Percentiles rank a stretch among this genome's conserved stretches.
Evolutionary conservation across 2,888 invertebrate genomes (phyloP).

Genomic region (Ormyrus rosae): DNA sequence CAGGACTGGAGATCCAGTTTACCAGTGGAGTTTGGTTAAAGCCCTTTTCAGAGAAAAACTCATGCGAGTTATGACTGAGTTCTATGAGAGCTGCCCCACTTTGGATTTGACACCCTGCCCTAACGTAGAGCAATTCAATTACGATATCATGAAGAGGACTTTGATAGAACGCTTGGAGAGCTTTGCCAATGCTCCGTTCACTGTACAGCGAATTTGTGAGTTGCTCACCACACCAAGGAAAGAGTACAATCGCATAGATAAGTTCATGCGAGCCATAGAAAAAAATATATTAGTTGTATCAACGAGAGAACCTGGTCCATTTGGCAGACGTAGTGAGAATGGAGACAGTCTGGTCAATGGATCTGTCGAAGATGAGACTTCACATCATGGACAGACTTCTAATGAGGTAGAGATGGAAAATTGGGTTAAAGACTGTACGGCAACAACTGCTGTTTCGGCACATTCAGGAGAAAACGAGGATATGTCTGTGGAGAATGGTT

Average conservation of each 20-base stretch:
- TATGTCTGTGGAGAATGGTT: slow-evolving; percentile 61
- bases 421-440: slow-evolving; percentile 72
- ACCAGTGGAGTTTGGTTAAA: slow-evolving; percentile 93
- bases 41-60: slow-evolving; percentile 92
- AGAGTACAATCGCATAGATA: slow-evolving; percentile 96
- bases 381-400: slow-evolving; percentile 60
- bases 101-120: slow-evolving; percentile 91
- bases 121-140: slow-evolving; percentile 93
- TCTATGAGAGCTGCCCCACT: slow-evolving; percentile 86
- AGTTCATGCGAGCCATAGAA: slow-evolving; percentile 97
- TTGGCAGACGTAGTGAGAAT: slow-evolving; percentile 71
- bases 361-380: slow-evolving; percentile 69
- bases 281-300: slow-evolving; percentile 93
- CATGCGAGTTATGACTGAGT: slow-evolving; percentile 90
- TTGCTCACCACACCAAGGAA: slow-evolving; percentile 92
- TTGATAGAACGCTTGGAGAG: slow-evolving; percentile 88
- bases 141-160: slow-evolving; percentile 90
- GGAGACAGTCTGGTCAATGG: slow-evolving; percentile 74
- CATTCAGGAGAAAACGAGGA: slow-evolving; percentile 62
- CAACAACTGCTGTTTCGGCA: slow-evolving; percentile 62
- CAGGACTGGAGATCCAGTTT: slow-evolving; percentile 95
- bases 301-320: slow-evolving; percentile 76
- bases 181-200: slow-evolving; percentile 94
- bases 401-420: slow-evolving; percentile 73
- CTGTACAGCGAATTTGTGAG: slow-evolving; percentile 96